Base-by-base conservation (phyloP, 2,113 vertebrate genomes). In the Pluvianellus socialis region DNA sequence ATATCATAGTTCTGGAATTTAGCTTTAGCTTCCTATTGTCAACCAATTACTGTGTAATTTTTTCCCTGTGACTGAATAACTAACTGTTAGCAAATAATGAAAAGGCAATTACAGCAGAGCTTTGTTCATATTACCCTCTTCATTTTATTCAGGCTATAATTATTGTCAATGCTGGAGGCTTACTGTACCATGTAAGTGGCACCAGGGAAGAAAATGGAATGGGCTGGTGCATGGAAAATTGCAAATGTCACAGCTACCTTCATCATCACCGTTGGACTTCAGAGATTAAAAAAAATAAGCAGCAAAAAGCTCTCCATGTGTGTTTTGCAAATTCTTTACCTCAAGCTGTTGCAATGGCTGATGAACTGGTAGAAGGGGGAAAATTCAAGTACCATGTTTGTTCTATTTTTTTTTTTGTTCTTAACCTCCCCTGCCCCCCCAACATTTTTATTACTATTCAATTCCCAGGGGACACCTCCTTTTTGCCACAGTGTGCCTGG, bases 81-180 rank as follows among this genome's bases (percentile, higher is more conserved):
- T 99, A 99, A 99, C 98, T 99, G 99, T 99, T 99, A 99, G 99
- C 99, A 99, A 99, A 99, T 99, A 99, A 99, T 99, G 99, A 99
- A 99, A 99, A 99, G 99, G 99, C 99, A 99, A 99, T 99, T 99
- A 99, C 99, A 98, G 99, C 97, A 97, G 98, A 98, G 99, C 99
- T 99, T 99, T 99, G 98, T 99, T 99, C 99, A 98, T 99, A 99
- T 99, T 99, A 99, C 99, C 98, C 98, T 98, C 98, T 99, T 99
- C 99, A 98, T 99, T 99, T 99, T 99, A 99, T 99, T 99, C 99
- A 95, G 95, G 98, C 98, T 98, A 98, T 99, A 99, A 99, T 99
- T 99, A 99, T 99, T 99, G 99, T 99, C 99, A 99, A 99, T 98
- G 99, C 99, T 99, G 98, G 98, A 99, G 99, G 99, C 98, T 99